A percentile compares a stretch with the other conserved stretches of the same genome.
Evolutionary conservation across 1,140 invertebrate genomes (phyloP).

Genomic region (Musca vetustissima): DNA sequence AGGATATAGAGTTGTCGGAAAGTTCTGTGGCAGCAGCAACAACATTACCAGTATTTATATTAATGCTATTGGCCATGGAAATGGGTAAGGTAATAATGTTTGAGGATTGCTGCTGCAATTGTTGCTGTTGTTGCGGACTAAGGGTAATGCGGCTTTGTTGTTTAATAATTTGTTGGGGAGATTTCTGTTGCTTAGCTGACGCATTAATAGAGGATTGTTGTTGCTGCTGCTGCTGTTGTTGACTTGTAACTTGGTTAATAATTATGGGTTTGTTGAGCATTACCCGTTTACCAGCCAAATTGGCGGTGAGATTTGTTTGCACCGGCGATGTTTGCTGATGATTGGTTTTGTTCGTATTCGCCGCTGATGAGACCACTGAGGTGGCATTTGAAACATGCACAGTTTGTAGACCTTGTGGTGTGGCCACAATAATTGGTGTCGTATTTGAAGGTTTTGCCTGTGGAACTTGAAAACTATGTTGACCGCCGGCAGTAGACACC

Average conservation of each 20-base stretch:
- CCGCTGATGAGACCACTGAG: slow-evolving; percentile 27
- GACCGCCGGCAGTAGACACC: no score
- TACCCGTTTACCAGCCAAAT: slow-evolving; percentile 34
- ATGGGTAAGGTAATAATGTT: slow-evolving; percentile 11
- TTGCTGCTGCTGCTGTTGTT: no score
- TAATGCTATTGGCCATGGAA: slow-evolving; percentile 16
- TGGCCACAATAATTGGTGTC: slow-evolving; percentile 52
- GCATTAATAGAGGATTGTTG: no score
- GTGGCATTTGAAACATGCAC: slow-evolving; percentile 49
- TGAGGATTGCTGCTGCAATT: not conserved
- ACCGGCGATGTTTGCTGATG: not conserved
- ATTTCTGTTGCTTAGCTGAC: slow-evolving; percentile 19
- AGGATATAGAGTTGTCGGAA: not conserved
- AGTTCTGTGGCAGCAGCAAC: not conserved
- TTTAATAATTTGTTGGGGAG: slow-evolving; percentile 28
- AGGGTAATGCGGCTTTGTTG: slow-evolving; percentile 32
- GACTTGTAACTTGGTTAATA: slow-evolving; percentile 29
- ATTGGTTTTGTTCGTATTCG: not conserved
- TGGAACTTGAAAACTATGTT: slow-evolving; percentile 24
- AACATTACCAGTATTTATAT: not conserved
- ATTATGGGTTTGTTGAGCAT: slow-evolving; percentile 36
- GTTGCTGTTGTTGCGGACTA: slow-evolving; percentile 29
- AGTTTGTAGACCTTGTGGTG: slow-evolving; percentile 48
- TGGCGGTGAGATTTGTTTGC: slow-evolving; percentile 11
- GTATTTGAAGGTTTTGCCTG: slow-evolving; percentile 13